Conservation (phyloP, 2,113 vertebrate species). For the Bubo bubo region DNA sequence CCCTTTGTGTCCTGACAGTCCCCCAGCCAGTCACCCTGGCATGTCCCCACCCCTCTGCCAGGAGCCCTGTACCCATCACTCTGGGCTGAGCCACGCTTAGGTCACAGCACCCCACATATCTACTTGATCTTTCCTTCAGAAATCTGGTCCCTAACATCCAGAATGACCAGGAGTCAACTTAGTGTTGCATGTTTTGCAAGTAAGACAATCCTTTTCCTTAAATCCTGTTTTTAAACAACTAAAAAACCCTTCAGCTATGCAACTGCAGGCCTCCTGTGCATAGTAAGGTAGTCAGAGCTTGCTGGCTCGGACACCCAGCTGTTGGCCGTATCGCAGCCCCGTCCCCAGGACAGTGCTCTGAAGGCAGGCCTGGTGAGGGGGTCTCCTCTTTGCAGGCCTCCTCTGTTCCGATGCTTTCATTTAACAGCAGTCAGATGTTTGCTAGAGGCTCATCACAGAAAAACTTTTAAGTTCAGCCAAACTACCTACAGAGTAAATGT, state of each 20-base stretch:
- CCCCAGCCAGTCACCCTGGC: neutral
- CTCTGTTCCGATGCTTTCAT: neutral
- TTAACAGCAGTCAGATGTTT: slow-evolving; percentile 40
- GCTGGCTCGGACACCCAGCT: neutral
- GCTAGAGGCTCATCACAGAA: neutral
- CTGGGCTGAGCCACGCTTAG: neutral
- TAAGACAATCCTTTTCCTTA: neutral
- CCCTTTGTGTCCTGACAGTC: neutral
- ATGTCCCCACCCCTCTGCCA: neutral
- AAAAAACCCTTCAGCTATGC: neutral
- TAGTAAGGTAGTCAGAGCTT: neutral
- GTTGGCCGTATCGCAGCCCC: neutral
- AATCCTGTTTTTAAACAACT: neutral
- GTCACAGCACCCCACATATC: neutral
- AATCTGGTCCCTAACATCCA: fast-evolving
- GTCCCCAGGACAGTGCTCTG: neutral
- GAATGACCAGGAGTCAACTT: neutral
- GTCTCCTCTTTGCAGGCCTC: neutral
- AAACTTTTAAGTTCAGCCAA: slow-evolving; percentile 34
- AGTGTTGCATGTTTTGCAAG: neutral
- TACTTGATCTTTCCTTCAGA: neutral
- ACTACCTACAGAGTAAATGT: neutral
- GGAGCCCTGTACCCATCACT: neutral
- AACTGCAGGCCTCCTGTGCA: neutral
- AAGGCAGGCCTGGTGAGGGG: neutral